Conservation (phyloP, 2,888 invertebrate species). For the Buathra laborator region DNA sequence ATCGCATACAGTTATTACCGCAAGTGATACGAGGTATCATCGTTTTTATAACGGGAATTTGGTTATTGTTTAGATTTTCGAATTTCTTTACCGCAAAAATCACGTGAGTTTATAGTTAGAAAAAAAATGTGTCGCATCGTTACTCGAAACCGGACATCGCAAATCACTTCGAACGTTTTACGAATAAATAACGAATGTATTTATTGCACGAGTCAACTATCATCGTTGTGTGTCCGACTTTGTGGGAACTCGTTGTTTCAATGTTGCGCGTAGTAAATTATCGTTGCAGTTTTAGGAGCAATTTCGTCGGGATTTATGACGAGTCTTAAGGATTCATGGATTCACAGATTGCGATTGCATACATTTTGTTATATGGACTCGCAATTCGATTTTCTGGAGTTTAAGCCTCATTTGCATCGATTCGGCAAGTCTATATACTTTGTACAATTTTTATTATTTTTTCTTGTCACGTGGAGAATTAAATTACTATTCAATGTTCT, state of each 20-base stretch:
- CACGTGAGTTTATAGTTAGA: too few species aligned
- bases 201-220: slow-evolving; percentile 47
- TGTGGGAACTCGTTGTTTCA: not conserved
- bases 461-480: not conserved
- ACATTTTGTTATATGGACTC: slow-evolving; percentile 11
- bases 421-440: not conserved
- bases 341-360: slow-evolving; percentile 31
- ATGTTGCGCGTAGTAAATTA: not conserved
- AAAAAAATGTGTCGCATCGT: slow-evolving; percentile 11
- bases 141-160: slow-evolving; percentile 18
- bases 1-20: slow-evolving; percentile 16
- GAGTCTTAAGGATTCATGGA: slow-evolving; percentile 60
- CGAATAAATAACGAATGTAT: not conserved
- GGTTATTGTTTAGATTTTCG: too few species aligned
- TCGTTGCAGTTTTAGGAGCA: slow-evolving; percentile 16
- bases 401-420: not conserved
- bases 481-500: too few species aligned
- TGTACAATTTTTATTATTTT: not conserved
- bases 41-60: slow-evolving; percentile 39
- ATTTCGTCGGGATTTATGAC: slow-evolving; percentile 52
- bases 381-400: not conserved
- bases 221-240: slow-evolving; percentile 19
- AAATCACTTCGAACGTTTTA: too few species aligned
- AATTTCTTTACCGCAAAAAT: slow-evolving; percentile 10
- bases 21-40: not conserved